Conservation (phyloP, 2,797 vertebrate genomes). For the Amphiprion clarkii region DNA sequence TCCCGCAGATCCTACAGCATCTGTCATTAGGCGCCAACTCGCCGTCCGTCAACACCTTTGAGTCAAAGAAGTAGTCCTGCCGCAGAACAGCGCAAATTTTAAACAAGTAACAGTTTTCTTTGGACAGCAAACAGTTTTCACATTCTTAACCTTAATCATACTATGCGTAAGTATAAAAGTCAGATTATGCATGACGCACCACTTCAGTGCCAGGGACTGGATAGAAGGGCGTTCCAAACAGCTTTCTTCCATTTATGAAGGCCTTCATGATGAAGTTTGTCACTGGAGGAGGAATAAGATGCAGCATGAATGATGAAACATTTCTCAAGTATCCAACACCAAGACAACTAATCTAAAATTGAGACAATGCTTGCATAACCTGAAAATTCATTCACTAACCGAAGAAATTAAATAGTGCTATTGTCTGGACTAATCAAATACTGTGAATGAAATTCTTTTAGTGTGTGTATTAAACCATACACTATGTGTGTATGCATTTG, state of each 20-base stretch:
- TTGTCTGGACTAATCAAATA: too few species aligned
- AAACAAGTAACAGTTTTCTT: neutral
- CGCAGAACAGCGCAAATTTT: neutral
- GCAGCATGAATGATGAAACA: neutral
- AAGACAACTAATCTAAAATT: neutral
- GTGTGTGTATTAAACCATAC: too few species aligned
- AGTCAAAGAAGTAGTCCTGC: slow-evolving; percentile 98
- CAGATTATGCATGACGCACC: slow-evolving; percentile 81
- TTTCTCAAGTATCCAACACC: neutral
- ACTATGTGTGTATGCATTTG: too few species aligned
- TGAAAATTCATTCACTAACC: too few species aligned
- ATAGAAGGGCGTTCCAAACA: slow-evolving; percentile 96
- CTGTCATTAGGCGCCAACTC: slow-evolving; percentile 97
- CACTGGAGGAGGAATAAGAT: slow-evolving; percentile 83
- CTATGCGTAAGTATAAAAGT: neutral
- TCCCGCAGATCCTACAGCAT: slow-evolving; percentile 98
- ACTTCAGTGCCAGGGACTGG: slow-evolving; percentile 92
- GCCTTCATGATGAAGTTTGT: slow-evolving; percentile 99
- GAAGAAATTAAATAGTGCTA: too few species aligned
- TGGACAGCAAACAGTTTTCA: too few species aligned
- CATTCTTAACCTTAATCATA: too few species aligned
- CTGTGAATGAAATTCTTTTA: too few species aligned
- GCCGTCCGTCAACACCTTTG: slow-evolving; percentile 96
- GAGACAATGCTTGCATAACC: too few species aligned
- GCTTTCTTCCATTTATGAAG: slow-evolving; percentile 97